Conservation (phyloP, 1,140 invertebrate genomes). For the Drosophila ercepeae region DNA sequence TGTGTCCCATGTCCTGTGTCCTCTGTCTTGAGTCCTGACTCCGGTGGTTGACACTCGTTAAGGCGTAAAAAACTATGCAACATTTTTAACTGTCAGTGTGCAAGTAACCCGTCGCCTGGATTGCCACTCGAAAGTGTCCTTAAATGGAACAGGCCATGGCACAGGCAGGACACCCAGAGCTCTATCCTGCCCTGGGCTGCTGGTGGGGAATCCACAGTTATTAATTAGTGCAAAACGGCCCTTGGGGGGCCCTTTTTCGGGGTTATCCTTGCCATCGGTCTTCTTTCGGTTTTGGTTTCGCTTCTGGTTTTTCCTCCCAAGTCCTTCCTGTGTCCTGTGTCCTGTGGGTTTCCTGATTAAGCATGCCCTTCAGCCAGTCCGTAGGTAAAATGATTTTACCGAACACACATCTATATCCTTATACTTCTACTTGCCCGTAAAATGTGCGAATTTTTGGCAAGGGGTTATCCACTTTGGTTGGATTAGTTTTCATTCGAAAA, state of each 20-base stretch:
- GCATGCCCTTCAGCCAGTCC: conserved; percentile 4
- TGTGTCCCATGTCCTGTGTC: too few relatives aligned
- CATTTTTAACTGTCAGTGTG: conserved; percentile 74
- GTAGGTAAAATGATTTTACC: conserved; percentile 48
- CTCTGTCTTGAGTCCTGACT: conserved; percentile 26
- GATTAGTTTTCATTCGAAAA: conserved; percentile 13
- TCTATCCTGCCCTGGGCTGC: neutral
- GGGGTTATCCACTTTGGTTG: conserved; percentile 25
- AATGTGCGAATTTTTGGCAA: conserved; percentile 21
- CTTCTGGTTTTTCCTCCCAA: conserved; percentile 7
- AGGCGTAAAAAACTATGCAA: conserved; percentile 78
- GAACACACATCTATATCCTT: neutral
- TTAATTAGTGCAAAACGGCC: conserved; percentile 81
- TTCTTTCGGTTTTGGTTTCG: conserved; percentile 15
- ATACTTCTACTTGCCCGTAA: conserved; percentile 11
- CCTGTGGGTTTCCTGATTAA: conserved; percentile 67
- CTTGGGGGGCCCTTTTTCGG: conserved; percentile 62
- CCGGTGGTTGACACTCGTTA: conserved; percentile 78
- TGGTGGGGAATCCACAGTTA: conserved; percentile 70
- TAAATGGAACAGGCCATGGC: conserved; percentile 10
- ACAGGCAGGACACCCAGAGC: neutral
- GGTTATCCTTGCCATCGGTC: conserved; percentile 16
- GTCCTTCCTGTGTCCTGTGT: conserved; percentile 22
- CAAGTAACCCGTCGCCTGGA: conserved; percentile 18
- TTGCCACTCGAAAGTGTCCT: conserved; percentile 15